Evolutionary conservation across 2,888 invertebrate species (phyloP).

Genomic region (Lordiphosa andalusiaca): DNA sequence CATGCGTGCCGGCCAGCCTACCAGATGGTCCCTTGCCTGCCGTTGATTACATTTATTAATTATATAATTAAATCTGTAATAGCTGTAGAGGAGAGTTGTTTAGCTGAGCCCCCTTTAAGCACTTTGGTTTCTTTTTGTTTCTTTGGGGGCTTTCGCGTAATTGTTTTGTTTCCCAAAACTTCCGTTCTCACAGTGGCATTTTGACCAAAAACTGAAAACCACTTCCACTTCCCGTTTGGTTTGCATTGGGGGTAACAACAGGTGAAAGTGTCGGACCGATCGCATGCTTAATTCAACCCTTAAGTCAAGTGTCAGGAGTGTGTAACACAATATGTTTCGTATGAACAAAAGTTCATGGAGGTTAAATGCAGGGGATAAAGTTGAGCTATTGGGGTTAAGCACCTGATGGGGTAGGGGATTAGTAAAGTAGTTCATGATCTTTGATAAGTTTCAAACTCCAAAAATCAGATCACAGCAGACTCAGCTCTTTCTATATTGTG

Average conservation of each 20-base stretch:
- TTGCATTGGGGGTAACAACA: conserved; percentile 24
- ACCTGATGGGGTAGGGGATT: conserved; percentile 2
- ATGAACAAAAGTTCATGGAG: conserved; percentile 1
- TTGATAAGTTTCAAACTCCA: conserved; percentile 2
- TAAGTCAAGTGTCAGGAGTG: conserved; percentile 40
- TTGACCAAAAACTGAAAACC: conserved; percentile 44
- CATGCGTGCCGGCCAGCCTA: conserved; percentile 62
- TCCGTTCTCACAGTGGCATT: conserved; percentile 64
- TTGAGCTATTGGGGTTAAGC: conserved; percentile 18
- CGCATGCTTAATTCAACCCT: conserved; percentile 51
- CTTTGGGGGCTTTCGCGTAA: conserved; percentile 45
- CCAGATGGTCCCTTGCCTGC: conserved; percentile 54
- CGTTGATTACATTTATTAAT: conserved; percentile 75
- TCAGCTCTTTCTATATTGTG: no score
- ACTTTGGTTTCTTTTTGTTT: conserved; percentile 19
- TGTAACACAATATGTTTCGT: conserved; percentile 27
- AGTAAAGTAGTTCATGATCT: conserved; percentile 21
- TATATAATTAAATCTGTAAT: conserved; percentile 76
- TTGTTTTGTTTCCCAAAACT: conserved; percentile 58
- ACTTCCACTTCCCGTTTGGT: conserved; percentile 72
- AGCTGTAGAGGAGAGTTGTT: conserved; percentile 43
- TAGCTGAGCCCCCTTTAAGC: conserved; percentile 2
- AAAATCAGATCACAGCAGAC: no score
- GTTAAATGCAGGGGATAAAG: conserved; percentile 4
- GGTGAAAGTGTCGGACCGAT: conserved; percentile 18